Evolutionary conservation across 2,888 invertebrate species (phyloP).

Genomic region (Colletes collaris): DNA sequence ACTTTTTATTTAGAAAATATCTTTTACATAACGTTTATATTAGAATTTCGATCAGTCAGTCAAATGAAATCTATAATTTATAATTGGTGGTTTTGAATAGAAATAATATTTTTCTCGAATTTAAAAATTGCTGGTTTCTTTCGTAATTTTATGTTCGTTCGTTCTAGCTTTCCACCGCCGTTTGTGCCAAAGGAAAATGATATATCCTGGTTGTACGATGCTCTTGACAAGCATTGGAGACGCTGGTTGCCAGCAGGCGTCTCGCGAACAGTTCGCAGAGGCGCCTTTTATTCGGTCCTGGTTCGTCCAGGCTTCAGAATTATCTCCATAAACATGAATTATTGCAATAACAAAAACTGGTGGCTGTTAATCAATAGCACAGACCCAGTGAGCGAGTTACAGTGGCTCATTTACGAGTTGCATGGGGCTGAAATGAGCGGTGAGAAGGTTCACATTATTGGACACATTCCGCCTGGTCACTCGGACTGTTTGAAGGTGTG

Average conservation of each 20-base stretch:
- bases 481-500: slow-evolving; percentile 97
- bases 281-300: slow-evolving; percentile 96
- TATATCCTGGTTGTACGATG: slow-evolving; percentile 96
- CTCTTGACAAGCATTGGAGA: slow-evolving; percentile 94
- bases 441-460: slow-evolving; percentile 98
- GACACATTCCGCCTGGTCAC: slow-evolving; percentile 97
- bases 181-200: slow-evolving; percentile 92
- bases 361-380: slow-evolving; percentile 97
- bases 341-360: slow-evolving; percentile 98
- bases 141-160: not conserved
- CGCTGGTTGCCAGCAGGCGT: slow-evolving; percentile 95
- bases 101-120: too few relatives aligned
- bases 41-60: too few relatives aligned
- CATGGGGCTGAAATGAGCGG: slow-evolving; percentile 96
- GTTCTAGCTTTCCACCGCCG: slow-evolving; percentile 92
- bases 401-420: slow-evolving; percentile 97
- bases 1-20: too few relatives aligned
- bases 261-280: slow-evolving; percentile 92
- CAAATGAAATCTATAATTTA: too few relatives aligned
- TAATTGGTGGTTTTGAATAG: too few relatives aligned
- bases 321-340: slow-evolving; percentile 98
- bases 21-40: too few relatives aligned
- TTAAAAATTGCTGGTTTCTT: too few relatives aligned
- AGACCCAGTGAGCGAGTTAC: slow-evolving; percentile 96
- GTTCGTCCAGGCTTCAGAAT: slow-evolving; percentile 95